Evolutionary conservation across 37 sponge, comb jelly and placozoan genomes (phyloP).

Genomic region (Geodia barretti): DNA sequence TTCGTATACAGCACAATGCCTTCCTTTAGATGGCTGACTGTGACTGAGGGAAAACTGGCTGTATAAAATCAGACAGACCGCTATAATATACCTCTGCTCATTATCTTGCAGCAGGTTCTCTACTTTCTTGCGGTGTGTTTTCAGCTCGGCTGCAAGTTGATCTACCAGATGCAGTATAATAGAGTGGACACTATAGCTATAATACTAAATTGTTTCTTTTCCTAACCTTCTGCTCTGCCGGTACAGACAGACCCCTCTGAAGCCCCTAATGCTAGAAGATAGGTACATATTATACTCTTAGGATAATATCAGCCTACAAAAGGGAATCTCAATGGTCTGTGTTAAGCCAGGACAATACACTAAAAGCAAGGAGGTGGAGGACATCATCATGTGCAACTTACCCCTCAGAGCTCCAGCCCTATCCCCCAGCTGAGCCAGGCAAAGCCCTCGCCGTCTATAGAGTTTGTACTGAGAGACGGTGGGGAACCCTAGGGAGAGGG

Average conservation of each 20-base stretch:
- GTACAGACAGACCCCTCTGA: no score
- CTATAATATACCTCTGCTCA: neutral
- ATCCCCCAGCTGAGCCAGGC: conserved; percentile 1
- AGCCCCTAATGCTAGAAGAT: no score
- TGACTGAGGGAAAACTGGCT: neutral
- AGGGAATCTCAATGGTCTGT: no score
- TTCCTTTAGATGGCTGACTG: no score
- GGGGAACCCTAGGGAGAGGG: conserved; percentile 7
- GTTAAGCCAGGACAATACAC: no score
- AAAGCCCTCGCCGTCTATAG: conserved; percentile 9
- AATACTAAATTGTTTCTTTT: no score
- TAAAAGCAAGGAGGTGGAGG: no score
- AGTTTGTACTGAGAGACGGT: conserved; percentile 2
- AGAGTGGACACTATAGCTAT: neutral
- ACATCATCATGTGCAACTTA: neutral
- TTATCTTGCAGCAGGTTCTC: neutral
- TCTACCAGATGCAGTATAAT: neutral
- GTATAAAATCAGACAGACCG: conserved; percentile 18
- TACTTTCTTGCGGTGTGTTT: neutral
- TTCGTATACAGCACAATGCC: no score
- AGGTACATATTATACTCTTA: neutral
- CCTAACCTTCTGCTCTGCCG: no score
- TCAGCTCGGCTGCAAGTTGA: neutral
- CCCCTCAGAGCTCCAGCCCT: neutral
- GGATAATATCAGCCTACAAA: no score